Base-by-base conservation (phyloP, 2,113 vertebrate species). In the Onychostruthus taczanowskii region DNA sequence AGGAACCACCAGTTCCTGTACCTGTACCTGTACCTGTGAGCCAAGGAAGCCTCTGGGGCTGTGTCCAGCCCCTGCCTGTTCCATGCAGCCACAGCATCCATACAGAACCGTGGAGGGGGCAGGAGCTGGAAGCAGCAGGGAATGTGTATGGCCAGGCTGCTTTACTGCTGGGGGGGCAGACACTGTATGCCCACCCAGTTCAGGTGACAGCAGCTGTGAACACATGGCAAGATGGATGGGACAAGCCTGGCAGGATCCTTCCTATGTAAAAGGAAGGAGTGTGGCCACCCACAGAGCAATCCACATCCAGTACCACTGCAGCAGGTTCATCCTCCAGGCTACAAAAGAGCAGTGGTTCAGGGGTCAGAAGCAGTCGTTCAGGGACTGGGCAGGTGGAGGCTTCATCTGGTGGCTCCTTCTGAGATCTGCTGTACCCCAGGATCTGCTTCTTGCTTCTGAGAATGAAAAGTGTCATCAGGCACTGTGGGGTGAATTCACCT, bases 321-420 rank as follows among this genome's bases (percentile, higher is more conserved):
- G 58, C 39, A 9, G 6, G 21, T 31, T 55, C 44, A 31, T 31
- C 67, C 68, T 50, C 10, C 72, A 80, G 62, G 73, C 74, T 44
- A 24, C 39, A 67, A 55, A 52, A 0, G 2, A 33, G 35, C 27
- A 2, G 66, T 8, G 35, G 55, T 55, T 89, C 35, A 27, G 20
- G 21, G 53, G n/a, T 16, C 56, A 52, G 56, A 68, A 72, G 52
- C 0, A 0, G 20, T 16, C 1, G 6, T 41, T 4, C 66, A 66
- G 43, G 37, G 26, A 33, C 46, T 53, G 46, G n/a, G n/a, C 85
- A 94, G 66, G 55, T 68, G 70, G 31, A 24, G 53, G 4, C 58
- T 13, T 68, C 44, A 67, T 35, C 56, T 94, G 43, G 16, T 24
- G 46, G 33, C 22, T 12, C 58, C 77, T 85, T 47, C 31, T 73